Percentiles rank a stretch among this genome's conserved stretches.
Evolutionary conservation across 2,797 vertebrate species (phyloP).

Genomic region (Dermochelys coriacea): DNA sequence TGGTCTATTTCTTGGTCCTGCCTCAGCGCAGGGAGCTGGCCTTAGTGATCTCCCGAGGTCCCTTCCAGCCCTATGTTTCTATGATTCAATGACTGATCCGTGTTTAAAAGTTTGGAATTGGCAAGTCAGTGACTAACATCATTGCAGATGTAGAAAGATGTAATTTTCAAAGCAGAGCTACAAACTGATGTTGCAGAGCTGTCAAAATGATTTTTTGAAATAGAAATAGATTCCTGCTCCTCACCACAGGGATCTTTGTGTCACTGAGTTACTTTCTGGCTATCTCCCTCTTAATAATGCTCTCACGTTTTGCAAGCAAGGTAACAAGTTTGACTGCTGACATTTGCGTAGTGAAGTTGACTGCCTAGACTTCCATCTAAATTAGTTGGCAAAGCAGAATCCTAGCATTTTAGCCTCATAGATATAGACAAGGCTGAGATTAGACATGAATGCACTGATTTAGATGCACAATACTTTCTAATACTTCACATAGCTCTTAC

Average conservation of each 20-base stretch:
- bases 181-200: background rate
- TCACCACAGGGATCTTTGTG: background rate
- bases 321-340: background rate
- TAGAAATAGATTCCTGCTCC: background rate
- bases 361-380: background rate
- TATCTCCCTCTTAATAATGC: background rate
- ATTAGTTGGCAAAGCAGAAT: background rate
- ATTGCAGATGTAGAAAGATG: background rate
- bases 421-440: background rate
- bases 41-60: background rate
- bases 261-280: background rate
- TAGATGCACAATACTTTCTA: background rate
- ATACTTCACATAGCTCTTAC: background rate
- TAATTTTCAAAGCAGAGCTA: background rate
- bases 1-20: background rate
- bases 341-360: background rate
- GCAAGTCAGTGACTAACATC: background rate
- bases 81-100: background rate
- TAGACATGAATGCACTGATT: slow-evolving; percentile 24
- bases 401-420: background rate
- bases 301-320: background rate
- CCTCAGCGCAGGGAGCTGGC: background rate
- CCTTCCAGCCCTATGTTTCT: background rate
- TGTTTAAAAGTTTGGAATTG: background rate
- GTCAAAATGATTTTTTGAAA: background rate